These are phyloP conservation scores for Monochamus alternatus DNA, from an alignment of 2,888 invertebrate species.

Conservation along the genomic window DNA sequence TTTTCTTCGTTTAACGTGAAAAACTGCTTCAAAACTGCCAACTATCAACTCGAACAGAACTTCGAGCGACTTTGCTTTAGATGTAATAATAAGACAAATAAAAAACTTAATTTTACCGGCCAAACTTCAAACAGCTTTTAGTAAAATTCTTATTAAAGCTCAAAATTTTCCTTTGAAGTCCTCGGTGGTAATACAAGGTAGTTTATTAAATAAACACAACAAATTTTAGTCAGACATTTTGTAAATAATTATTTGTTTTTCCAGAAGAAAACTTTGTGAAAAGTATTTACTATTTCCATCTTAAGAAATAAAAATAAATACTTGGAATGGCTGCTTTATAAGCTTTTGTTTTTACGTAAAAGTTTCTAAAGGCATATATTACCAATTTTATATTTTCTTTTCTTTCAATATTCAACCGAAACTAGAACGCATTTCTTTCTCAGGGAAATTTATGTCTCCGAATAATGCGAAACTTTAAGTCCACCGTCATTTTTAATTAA, in stretches of 20 bases:
- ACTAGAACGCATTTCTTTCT: neutral
- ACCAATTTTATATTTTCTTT: neutral
- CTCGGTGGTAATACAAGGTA: neutral
- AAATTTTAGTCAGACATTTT: neutral
- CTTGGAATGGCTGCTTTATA: too few species aligned
- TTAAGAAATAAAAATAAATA: too few species aligned
- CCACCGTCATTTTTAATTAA: constrained; percentile 45
- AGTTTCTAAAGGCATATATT: too few species aligned
- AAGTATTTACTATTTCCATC: too few species aligned
- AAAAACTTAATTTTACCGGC: neutral
- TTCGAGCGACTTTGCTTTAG: neutral
- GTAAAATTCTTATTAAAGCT: neutral
- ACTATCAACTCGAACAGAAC: constrained; percentile 3
- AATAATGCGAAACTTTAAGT: constrained; percentile 23
- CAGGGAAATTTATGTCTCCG: neutral
- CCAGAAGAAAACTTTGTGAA: too few species aligned
- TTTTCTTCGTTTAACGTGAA: constrained; percentile 5
- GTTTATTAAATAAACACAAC: neutral
- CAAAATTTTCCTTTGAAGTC: constrained; percentile 1
- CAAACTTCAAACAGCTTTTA: constrained; percentile 8
- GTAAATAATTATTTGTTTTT: neutral
- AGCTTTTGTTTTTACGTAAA: neutral
- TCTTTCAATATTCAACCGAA: neutral
- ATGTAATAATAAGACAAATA: constrained; percentile 5
- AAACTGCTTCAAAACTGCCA: constrained; percentile 4